Conservation (phyloP, 1,140 invertebrate genomes). For the roundworm (Caenorhabditis elegans) region WBcel235 BX284603.4:6245001-6245500, state of each 20-base stretch:
- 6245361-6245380: slow-evolving; percentile 43
- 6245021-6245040: slow-evolving; percentile 38
- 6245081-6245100: slow-evolving; percentile 42
- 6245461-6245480: slow-evolving; percentile 50
- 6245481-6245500: slow-evolving; percentile 45
- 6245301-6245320: background rate
- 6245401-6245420: slow-evolving; percentile 48
- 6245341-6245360: slow-evolving; percentile 48
- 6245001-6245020: slow-evolving; percentile 40
- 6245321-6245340: slow-evolving; percentile 13
- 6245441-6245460: slow-evolving; percentile 42
- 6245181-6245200: slow-evolving; percentile 48
- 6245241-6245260: slow-evolving; percentile 40
- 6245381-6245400: slow-evolving; percentile 46
- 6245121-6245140: slow-evolving; percentile 15
- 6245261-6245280: too few relatives aligned
- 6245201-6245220: slow-evolving; percentile 41
- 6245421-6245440: slow-evolving; percentile 45
- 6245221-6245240: slow-evolving; percentile 51
- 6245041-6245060: slow-evolving; percentile 44
- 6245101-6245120: slow-evolving; percentile 36
- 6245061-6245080: slow-evolving; percentile 45
- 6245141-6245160: slow-evolving; percentile 37
- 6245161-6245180: slow-evolving; percentile 40
- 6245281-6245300: too few relatives aligned